phyloP scores from a whole-genome alignment of 2,888 invertebrate genomes.

The Cephus rjabovi region DNA sequence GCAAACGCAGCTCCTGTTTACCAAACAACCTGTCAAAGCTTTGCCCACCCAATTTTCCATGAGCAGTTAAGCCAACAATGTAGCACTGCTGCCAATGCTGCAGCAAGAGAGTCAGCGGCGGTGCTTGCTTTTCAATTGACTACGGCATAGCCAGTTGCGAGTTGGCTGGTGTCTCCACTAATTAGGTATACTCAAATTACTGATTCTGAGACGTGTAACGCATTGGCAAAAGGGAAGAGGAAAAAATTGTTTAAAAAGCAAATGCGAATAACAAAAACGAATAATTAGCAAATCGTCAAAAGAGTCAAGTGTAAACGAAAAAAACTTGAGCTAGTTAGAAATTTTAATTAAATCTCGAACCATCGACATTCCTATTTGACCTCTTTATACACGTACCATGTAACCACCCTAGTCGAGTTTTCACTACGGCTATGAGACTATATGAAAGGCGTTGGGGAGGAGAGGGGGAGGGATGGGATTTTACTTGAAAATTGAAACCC shows the following conservation, averaged over 20 bases:
- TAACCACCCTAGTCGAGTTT: neutral
- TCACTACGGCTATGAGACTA: neutral
- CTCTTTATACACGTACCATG: neutral
- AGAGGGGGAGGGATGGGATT: neutral
- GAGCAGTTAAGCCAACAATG: constrained; percentile 47
- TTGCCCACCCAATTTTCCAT: constrained; percentile 48
- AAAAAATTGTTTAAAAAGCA: neutral
- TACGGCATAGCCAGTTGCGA: no score
- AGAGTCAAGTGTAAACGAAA: neutral
- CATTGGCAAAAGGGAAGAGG: neutral
- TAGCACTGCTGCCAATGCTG: constrained; percentile 11
- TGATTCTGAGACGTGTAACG: neutral
- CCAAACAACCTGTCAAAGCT: constrained; percentile 53
- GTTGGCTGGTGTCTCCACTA: neutral
- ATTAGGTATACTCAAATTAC: neutral
- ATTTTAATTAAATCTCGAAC: neutral
- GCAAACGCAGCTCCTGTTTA: constrained; percentile 42
- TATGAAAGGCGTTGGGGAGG: neutral
- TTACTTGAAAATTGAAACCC: neutral
- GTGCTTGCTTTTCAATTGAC: neutral
- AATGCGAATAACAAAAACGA: neutral
- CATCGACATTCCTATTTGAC: neutral
- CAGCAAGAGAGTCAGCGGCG: neutral
- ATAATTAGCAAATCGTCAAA: neutral
- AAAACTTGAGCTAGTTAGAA: neutral